These are phyloP conservation scores for Condylura cristata DNA, from an alignment of 2,113 vertebrate genomes.

Conservation along the genomic window DNA sequence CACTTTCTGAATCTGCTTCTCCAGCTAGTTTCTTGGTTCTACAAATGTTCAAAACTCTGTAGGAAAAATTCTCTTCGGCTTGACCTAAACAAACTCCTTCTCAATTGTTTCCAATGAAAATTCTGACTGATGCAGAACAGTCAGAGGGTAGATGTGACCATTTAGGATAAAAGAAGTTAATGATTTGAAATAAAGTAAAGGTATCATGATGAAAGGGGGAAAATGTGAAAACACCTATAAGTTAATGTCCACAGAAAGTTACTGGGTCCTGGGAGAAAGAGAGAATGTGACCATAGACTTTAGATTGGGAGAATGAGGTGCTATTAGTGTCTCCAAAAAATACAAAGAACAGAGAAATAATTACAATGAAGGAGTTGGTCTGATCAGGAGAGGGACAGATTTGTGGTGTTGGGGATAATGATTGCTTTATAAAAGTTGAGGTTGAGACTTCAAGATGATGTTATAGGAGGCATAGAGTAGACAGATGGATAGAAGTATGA, in stretches of 20 bases:
- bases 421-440: slow-evolving; percentile 35
- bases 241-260: neutral
- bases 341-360: neutral
- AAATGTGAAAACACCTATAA: neutral
- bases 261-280: neutral
- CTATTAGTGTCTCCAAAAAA: neutral
- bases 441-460: slow-evolving; percentile 24
- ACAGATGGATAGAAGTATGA: slow-evolving; percentile 71
- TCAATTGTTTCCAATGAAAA: neutral
- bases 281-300: neutral
- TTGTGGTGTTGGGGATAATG: slow-evolving; percentile 9
- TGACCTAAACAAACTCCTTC: neutral
- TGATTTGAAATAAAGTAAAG: neutral
- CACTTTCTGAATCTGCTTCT: neutral
- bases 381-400: neutral
- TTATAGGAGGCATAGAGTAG: slow-evolving; percentile 48
- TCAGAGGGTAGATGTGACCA: neutral
- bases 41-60: neutral
- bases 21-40: neutral
- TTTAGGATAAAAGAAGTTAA: neutral
- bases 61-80: neutral
- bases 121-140: neutral
- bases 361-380: neutral
- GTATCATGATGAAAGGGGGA: neutral
- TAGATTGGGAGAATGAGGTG: neutral